Evolutionary conservation across 2,888 invertebrate species (phyloP), one percentile per base, ranked within the genome.

Genomic region (Parelbella ahira): DNA sequence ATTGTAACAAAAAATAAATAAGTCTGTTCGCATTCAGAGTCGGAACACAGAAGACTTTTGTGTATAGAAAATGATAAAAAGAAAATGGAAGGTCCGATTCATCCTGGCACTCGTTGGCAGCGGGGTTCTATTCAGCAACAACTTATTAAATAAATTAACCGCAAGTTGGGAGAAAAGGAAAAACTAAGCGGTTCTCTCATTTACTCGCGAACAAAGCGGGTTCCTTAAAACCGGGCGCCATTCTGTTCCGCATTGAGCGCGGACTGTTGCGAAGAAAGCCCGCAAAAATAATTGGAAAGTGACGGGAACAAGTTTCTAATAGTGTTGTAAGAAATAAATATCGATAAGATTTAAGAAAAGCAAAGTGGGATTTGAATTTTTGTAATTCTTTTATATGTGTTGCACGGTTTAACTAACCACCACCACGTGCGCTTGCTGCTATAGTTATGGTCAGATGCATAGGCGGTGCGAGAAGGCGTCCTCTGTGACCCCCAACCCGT

Each of bases 61-160:
- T 59, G 56, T 52, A 54, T 51, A 50, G 48, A 53, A 53, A 56
- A 51, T 45, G 45, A 51, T 61, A 62, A 66, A 64, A 63, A 56
- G 56, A 75, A 72, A 72, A 77, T 68, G 70, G 69, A 77, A 76
- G 72, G 64, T 73, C 70, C 68, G 67, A 73, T 82, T 79, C 81
- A 80, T 71, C 66, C 68, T 61, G 52, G 60, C 61, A 59, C 70
- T 68, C 70, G 50, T 61, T 52, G 59, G 61, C 62, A 58, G 59
- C 63, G 51, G 50, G 60, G 64, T 53, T 71, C 79, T 76, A 81
- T 84, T 84, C 84, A 84, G 69, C 68, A 76, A 73, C 70, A 80
- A 80, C 82, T 84, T 84, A 83, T 83, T 83, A 80, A 83, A 83
- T 83, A 83, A 83, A 84, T 83, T 83, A 82, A 83, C 82, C 80